Base-by-base conservation (phyloP, 2,113 vertebrate genomes). In the Alethe castanea region DNA sequence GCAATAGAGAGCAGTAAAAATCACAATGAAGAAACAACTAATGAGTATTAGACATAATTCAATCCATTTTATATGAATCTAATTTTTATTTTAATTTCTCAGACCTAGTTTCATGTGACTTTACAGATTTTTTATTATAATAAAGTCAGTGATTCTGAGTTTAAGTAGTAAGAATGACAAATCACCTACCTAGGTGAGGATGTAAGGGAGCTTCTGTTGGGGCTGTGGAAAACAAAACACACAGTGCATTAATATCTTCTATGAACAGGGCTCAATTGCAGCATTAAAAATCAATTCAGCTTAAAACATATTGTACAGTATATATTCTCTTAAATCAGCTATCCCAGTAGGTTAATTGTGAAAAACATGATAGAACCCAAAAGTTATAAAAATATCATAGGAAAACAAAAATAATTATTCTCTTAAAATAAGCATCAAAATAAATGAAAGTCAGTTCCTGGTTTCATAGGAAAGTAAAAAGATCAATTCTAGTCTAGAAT, bases 121-220 rank as follows among this genome's bases (percentile, higher is more conserved):
- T 88, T 57, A 84, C 5, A 33, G 38, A 77, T 66, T 42, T 48
- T 77, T 87, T 71, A 70, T 78, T 80, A 13, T 53, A 93, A 64
- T 44, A 40, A 85, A 92, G 25, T 71, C 81, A 78, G 25, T 50
- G 44, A 83, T 74, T 72, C 53, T 81, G 79, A 94, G n/a, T 92
- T 95, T 88, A 62, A 86, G 67, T 29, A 57, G 25, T 9, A 64
- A 64, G 66, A 73, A 78, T 74, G 77, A 90, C 28, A 82, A 80
- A 93, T 60, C 54, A 98, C 99, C 97, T 96, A 99, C 99, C 98
- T 66, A 99, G 98, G 92, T 98, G 99, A 35, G 98, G 98, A 76
- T 98, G 98, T 91, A 98, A 54, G 9, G 99, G 98, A 79, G 99
- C 98, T 95, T 99, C 99, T 31, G 99, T 99, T 1, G 99, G 99